A percentile compares a stretch with the other conserved stretches of the same genome.
Evolutionary conservation across 2,797 vertebrate genomes (phyloP).

Genomic region (Sardinella longiceps): DNA sequence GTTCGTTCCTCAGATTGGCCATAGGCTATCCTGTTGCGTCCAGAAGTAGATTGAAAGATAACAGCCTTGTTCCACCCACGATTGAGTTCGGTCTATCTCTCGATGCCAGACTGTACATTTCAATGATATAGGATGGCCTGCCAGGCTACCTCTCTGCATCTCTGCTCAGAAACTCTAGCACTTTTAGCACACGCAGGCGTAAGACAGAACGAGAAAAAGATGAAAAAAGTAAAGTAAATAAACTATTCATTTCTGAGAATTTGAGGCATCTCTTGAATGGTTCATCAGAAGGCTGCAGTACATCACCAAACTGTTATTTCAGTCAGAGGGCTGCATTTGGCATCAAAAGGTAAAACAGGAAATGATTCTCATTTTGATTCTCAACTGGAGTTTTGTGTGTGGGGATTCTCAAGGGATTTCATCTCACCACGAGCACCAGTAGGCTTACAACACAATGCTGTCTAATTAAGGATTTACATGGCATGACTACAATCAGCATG

Average conservation of each 20-base stretch:
- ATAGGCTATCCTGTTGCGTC: too few species aligned
- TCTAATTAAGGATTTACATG: not conserved
- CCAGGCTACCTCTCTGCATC: constrained; percentile 10
- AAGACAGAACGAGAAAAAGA: constrained; percentile 31
- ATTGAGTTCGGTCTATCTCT: too few species aligned
- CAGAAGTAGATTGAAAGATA: too few species aligned
- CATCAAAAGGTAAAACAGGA: not conserved
- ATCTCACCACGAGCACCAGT: not conserved
- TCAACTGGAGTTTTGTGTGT: not conserved
- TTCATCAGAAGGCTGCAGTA: not conserved
- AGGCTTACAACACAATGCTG: too few species aligned
- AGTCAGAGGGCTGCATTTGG: not conserved
- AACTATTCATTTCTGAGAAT: not conserved
- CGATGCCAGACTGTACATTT: too few species aligned
- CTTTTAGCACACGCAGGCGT: constrained; percentile 25
- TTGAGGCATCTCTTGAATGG: not conserved
- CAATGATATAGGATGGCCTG: too few species aligned
- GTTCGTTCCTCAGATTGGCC: too few species aligned
- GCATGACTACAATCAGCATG: not conserved
- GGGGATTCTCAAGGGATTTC: not conserved
- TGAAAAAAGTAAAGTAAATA: not conserved
- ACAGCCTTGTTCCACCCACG: too few species aligned
- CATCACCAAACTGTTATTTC: not conserved
- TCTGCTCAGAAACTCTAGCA: not conserved
- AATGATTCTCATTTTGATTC: not conserved